Percentiles rank a stretch among this genome's conserved stretches.
Evolutionary conservation across 2,797 vertebrate species (phyloP).

Genomic region (Erpetoichthys calabaricus): DNA sequence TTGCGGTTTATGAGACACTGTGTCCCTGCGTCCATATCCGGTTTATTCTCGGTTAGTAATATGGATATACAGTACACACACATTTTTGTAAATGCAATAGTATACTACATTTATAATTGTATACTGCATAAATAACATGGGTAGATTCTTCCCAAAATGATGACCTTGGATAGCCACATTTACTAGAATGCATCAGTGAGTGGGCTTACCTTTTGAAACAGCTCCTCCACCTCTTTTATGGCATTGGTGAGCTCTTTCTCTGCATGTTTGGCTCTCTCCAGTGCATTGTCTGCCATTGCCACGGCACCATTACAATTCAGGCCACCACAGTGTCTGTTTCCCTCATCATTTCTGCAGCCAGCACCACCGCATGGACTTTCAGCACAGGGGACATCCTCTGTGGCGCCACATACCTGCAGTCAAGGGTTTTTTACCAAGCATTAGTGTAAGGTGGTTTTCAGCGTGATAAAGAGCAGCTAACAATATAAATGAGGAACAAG

Average conservation of each 20-base stretch:
- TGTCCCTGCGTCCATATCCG: no score
- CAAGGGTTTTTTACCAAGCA: not conserved
- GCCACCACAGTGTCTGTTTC: constrained; percentile 74
- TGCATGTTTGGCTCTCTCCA: constrained; percentile 69
- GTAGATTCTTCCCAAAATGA: no score
- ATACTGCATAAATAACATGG: no score
- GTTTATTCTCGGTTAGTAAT: no score
- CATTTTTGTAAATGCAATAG: no score
- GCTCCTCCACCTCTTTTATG: constrained; percentile 60
- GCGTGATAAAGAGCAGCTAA: no score
- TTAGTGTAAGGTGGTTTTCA: not conserved
- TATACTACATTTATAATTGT: no score
- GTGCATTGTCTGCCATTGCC: constrained; percentile 61
- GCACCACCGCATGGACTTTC: constrained; percentile 84
- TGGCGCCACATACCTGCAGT: constrained; percentile 72
- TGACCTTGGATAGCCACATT: no score
- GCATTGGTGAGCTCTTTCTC: constrained; percentile 76
- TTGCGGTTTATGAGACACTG: no score
- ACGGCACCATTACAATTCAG: constrained; percentile 74
- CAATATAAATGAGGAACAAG: not conserved
- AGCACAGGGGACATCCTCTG: constrained; percentile 60
- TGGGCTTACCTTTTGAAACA: constrained; percentile 56
- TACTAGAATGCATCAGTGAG: no score
- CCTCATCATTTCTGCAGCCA: constrained; percentile 79
- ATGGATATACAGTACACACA: no score